These are phyloP conservation scores for Mycetomoellerius zeteki DNA, from an alignment of 1,140 invertebrate genomes.

Conservation along the genomic window DNA sequence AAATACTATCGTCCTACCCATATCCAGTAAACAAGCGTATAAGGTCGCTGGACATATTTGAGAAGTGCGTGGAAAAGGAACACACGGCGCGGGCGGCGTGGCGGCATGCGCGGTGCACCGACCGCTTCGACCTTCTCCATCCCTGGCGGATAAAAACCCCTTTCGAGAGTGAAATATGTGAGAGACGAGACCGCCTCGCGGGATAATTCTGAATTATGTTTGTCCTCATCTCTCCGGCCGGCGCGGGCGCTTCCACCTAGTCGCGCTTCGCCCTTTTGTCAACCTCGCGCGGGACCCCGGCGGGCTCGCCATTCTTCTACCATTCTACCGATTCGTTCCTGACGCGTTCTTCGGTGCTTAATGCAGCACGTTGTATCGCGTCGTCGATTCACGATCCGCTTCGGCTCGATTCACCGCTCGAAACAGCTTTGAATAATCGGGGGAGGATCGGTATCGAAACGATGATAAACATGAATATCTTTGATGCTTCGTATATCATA, in stretches of 20 bases:
- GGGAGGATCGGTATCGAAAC: constrained; percentile 32
- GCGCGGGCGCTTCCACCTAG: constrained; percentile 70
- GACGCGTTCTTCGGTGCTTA: constrained; percentile 45
- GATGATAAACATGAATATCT: constrained; percentile 53
- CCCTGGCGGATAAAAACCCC: constrained; percentile 77
- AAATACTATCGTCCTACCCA: constrained; percentile 12
- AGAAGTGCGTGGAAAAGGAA: constrained; percentile 66
- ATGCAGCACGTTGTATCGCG: constrained; percentile 49
- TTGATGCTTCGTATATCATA: constrained; percentile 21
- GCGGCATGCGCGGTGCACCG: constrained; percentile 28
- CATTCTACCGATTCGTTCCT: constrained; percentile 51
- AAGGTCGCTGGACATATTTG: constrained; percentile 43
- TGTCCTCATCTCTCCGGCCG: constrained; percentile 79
- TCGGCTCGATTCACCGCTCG: constrained; percentile 40
- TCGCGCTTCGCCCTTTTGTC: constrained; percentile 76
- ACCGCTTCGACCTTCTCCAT: constrained; percentile 69
- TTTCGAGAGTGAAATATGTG: constrained; percentile 83
- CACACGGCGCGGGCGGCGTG: too few relatives aligned
- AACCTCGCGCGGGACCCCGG: constrained; percentile 65
- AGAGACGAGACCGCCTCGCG: constrained; percentile 79
- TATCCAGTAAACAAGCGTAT: not conserved
- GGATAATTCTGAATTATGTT: constrained; percentile 86
- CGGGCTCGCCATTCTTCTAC: constrained; percentile 63
- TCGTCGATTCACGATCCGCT: constrained; percentile 67
- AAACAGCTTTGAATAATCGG: constrained; percentile 66